Base-by-base conservation (phyloP, 2,888 invertebrate species). In the Archips xylosteana region DNA sequence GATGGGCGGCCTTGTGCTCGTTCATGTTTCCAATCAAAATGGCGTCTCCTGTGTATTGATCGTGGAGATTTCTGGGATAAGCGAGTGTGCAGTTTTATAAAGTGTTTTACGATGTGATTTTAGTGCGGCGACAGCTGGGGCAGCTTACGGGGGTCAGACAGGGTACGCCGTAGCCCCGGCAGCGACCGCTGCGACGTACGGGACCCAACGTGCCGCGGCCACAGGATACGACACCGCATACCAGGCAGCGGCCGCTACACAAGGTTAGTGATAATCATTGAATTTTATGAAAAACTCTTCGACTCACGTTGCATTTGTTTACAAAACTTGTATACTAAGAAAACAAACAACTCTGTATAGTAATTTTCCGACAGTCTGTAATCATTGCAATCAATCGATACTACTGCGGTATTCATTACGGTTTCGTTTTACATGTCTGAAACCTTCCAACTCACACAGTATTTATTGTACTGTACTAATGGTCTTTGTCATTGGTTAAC, bases 141-240 rank as follows among this genome's bases (percentile, higher is more conserved):
- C 97, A 68, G 97, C 97, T 42, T 98, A 98, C 92, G 96, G 97
- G 42, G 96, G 97, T 36, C 97, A 97, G 88, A 96, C 97, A 69
- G 97, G 97, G 78, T 98, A 97, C 94, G 97, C 97, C 78, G 97
- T 97, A 92, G 97, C 97, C 74, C 96, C 97, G 60, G 96, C 97
- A 77, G 96, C 97, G 36, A 97, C 97, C 59, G 97, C 98, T 75
- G 97, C 97, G 65, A 97, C 97, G 67, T 98, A 98, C 91, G 96
- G 97, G 76, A 97, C 98, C 61, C 98, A 98, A 85, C 96, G 97
- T 77, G 96, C 97, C 75, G 96, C 97, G 49, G 96, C 96, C 64
- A 96, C 97, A 68, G 97, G 97, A 74, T 97, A 97, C 95, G 97
- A 97, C 87, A 97, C 97, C 78, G 97, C 98, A 62, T 97, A 97